Evolutionary conservation across 2,113 vertebrate genomes (phyloP), one percentile per base, ranked within the genome.

Genomic region (Haliaeetus leucogaster): DNA sequence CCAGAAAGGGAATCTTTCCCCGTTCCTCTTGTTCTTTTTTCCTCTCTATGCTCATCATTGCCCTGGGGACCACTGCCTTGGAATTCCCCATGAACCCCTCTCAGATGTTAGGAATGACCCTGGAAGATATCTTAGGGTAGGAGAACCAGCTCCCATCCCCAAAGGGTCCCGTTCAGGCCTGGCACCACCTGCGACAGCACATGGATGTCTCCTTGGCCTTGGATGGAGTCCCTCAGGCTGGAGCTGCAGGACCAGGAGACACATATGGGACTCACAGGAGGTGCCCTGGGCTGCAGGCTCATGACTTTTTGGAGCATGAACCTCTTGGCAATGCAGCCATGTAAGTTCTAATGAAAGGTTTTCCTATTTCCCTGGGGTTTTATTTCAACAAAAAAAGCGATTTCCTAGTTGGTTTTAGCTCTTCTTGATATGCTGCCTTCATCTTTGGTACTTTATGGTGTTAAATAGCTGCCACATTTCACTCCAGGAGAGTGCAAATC

Each of bases 401-500:
- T 95, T 96, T 85, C 71, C 66, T n/a, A 1, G 47, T 9, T 0
- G 1, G 70, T 85, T 90, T 91, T 63, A 71, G 30, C 15, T 76
- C 82, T 42, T 82, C 81, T 84, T 87, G 45, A 79, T 29, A 26
- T 17, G 32, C 73, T 67, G 50, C 55, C 72, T 90, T 94, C 61
- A 71, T 89, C 77, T 85, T 66, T 9, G 66, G 27, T 8, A 29
- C 81, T 93, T 90, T 62, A 32, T 45, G 61, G 27, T 83, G 58
- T 84, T 89, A 81, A 95, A 65, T 19, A 89, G 48, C 80, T 86
- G 90, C 77, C 26, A 65, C 9, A 1, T 84, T 86, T 91, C 81
- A 53, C 87, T 70, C 53, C 77, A 38, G 87, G 63, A 68, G 40
- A 74, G 82, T 8, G 2, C 68, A 91, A 74, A 94, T 97, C 81